Base-by-base conservation (phyloP, 2,888 invertebrate species). In the Tuberolachnus salignus region DNA sequence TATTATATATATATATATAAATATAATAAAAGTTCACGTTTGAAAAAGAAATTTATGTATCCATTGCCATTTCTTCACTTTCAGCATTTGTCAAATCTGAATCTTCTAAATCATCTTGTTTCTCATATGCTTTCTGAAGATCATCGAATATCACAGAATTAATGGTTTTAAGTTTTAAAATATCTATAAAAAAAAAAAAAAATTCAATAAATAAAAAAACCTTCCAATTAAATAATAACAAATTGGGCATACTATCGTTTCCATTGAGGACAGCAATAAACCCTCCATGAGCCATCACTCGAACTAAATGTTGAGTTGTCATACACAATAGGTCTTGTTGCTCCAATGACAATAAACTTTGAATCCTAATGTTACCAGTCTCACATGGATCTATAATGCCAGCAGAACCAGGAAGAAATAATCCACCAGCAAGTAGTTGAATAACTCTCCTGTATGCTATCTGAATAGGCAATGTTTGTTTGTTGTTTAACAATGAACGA, bases 401-500 rank as follows among this genome's bases (percentile, higher is more conserved):
- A 55, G 94, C 93, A 73, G 94, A 95, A 63, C 97, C 97, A 3
- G 98, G 98, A 75, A 98, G 88, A 87, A 98, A 97, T 82, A 98
- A 88, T 0, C 98, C 99, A 19, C 97, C 94, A 1, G 98, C 92
- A 73, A 99, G 87, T 64, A 98, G 88, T 82, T 98, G 95, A 82
- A 99, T 90, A 3, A 95, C 92, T 75, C 98, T 90, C 80, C 92
- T 89, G 86, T 95, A 98, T 0, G 98, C 98, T 70, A 93, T 90
- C 84, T 95, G 95, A 81, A 98, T 92, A 3, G 97, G 92, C 81
- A 98, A 86, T 0, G 97, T 96, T 86, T 97, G 95, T 16, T 97
- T 87, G 80, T 93, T 97, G 86, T 95, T 97, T 93, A 97, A 94
- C 82, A 98, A 94, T 81, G 96, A 93, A 87, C 97, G 94, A 87